phyloP scores from a whole-genome alignment of 1,140 invertebrate species.

The Brachionus manjavacas region DNA sequence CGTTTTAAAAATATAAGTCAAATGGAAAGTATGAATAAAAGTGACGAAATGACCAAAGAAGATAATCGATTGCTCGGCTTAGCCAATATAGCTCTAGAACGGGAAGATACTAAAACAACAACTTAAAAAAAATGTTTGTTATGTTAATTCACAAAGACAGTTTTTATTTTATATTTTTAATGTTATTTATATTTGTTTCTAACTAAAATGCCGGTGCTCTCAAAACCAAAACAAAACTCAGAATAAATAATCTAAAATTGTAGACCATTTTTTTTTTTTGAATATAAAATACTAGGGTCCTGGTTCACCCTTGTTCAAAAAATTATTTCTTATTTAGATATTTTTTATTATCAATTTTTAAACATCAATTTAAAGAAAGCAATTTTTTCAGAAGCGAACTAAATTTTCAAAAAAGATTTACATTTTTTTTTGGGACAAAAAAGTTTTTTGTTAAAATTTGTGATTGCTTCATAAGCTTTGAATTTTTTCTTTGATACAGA shows the following conservation, averaged over 20 bases:
- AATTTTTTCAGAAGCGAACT: too few species aligned
- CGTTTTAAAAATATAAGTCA: constrained; percentile 28
- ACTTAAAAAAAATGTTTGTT: neutral
- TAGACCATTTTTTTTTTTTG: neutral
- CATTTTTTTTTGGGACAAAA: too few species aligned
- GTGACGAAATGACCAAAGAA: neutral
- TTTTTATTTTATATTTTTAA: constrained; percentile 11
- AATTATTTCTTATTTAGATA: too few species aligned
- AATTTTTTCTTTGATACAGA: too few species aligned
- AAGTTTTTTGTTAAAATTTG: too few species aligned
- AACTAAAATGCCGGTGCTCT: constrained; percentile 23
- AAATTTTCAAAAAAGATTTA: too few species aligned
- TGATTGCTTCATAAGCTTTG: too few species aligned
- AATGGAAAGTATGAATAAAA: constrained; percentile 15
- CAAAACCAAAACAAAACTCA: neutral
- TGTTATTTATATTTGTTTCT: constrained; percentile 32
- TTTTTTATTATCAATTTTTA: too few species aligned
- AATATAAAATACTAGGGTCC: neutral
- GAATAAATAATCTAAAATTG: neutral
- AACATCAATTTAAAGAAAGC: too few species aligned
- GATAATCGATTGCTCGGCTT: constrained; percentile 27
- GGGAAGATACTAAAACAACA: constrained; percentile 12
- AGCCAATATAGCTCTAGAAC: constrained; percentile 34
- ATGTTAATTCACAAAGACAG: neutral
- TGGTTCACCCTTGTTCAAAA: neutral